Evolutionary conservation across 2,888 invertebrate species (phyloP), one percentile per base, ranked within the genome.

Genomic region (Diloba caeruleocephala): DNA sequence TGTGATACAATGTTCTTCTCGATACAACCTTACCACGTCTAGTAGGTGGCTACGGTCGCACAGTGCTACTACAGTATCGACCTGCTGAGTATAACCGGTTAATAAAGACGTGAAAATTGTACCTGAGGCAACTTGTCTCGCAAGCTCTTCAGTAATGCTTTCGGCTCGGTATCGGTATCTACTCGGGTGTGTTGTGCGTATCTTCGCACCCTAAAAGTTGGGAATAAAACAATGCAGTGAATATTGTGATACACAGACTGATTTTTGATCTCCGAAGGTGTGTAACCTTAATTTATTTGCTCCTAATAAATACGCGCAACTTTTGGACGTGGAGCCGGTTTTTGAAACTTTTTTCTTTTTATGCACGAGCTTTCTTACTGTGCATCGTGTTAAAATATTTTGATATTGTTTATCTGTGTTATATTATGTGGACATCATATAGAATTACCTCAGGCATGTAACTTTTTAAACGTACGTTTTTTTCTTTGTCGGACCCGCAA

Each of bases 91-190:
- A 64, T 66, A 52, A 79, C 57, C 78, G 87, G 78, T 57, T 90
- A 79, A 71, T 75, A 80, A 49, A 62, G 63, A 83, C 85, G 84
- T 89, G 87, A 87, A 90, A 90, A 87, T 84, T 75, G 75, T 90
- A 90, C 89, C 90, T 88, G 87, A 74, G 85, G 77, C 79, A 68
- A 80, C 74, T 75, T 81, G 83, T 75, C 81, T 81, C 77, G 75
- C 79, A 75, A 75, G 76, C 74, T 62, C 66, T 68, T 85, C 82
- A 90, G 91, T 92, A 76, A 83, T 86, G 82, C 79, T 76, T 81
- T 84, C 82, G 85, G 76, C 79, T 80, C 66, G 61, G 71, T 76
- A 65, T 54, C 71, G 78, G 82, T 76, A 71, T 44, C 44, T 52
- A 38, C 46, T 45, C 60, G 49, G 67, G 59, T 61, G 66, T 67